Base-by-base conservation (phyloP, 2,113 vertebrate genomes). In the Thamnophis sirtalis region DNA sequence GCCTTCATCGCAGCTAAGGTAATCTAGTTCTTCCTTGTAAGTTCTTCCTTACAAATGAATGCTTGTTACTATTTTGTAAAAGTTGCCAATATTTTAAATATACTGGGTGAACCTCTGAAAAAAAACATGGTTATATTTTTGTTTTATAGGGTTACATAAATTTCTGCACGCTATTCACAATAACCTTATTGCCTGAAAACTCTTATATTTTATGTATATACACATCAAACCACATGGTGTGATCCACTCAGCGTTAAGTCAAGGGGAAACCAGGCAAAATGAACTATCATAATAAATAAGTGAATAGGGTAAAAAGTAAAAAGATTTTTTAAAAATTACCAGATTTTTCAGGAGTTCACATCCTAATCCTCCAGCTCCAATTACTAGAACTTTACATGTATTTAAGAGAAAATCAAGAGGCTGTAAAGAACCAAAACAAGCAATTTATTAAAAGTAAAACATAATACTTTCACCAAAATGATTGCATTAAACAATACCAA, bases 321-420 rank as follows among this genome's bases (percentile, higher is more conserved):
- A 51, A 5, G 92, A 88, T 22, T 13, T n/a, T n/a, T 9, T 3
- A 94, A 95, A 95, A 19, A 43, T 38, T 99, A 99, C 99, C 99
- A 99, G 97, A 96, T 99, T 98, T 98, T 99, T 99, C 90, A 99
- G 98, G 92, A 99, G 98, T 96, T 99, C 99, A 94, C 99, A 99
- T 97, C 99, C 99, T 96, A 99, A 98, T 95, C 99, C 99, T 93
- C 98, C 99, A 94, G 99, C 98, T 96, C 99, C 99, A 96, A 99
- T 98, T 94, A 99, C 98, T 93, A 99, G 97, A 94, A 99, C 98
- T 98, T 98, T 99, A 98, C 99, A 99, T 89, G 98, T 98, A 95
- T 98, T 98, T 95, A 99, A 97, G 94, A 99, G 97, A 98, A 99
- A 99, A 92, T 98, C 98, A 90, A 99, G 98, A 19, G 97, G 98